Conservation (phyloP, 2,888 invertebrate species). For the Sminthurides aquaticus region DNA sequence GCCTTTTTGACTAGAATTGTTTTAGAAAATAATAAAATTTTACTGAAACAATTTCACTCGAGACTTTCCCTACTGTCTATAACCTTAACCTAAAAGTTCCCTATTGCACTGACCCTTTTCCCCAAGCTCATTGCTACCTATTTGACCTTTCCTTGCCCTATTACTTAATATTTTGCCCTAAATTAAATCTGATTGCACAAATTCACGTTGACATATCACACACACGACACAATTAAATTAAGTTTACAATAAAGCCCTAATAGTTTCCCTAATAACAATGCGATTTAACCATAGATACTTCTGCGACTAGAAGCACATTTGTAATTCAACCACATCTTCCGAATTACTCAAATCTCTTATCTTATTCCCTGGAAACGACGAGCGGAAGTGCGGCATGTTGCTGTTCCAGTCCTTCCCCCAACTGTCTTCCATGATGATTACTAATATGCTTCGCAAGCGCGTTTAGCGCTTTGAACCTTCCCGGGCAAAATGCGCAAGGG, state of each 20-base stretch:
- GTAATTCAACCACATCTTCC: background rate
- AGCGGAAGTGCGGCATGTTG: background rate
- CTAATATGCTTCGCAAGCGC: background rate
- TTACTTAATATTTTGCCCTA: no score
- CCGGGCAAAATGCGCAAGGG: slow-evolving; percentile 25
- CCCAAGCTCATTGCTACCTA: background rate
- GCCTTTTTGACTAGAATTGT: no score
- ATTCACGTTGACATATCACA: background rate
- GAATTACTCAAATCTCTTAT: no score
- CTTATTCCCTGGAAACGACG: background rate
- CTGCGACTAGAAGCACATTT: no score
- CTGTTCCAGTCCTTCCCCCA: background rate
- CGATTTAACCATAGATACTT: no score
- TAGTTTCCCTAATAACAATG: no score
- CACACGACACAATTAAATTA: background rate
- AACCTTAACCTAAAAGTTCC: background rate
- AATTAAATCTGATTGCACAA: background rate
- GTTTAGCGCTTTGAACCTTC: background rate
- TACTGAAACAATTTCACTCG: no score
- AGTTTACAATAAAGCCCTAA: no score
- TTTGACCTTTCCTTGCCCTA: no score
- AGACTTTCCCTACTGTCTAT: no score
- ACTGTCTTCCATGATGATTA: background rate
- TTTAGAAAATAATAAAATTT: no score
- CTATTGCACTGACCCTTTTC: background rate